Conservation (phyloP, 2,888 invertebrate genomes). For the Lepidonotus clava region DNA sequence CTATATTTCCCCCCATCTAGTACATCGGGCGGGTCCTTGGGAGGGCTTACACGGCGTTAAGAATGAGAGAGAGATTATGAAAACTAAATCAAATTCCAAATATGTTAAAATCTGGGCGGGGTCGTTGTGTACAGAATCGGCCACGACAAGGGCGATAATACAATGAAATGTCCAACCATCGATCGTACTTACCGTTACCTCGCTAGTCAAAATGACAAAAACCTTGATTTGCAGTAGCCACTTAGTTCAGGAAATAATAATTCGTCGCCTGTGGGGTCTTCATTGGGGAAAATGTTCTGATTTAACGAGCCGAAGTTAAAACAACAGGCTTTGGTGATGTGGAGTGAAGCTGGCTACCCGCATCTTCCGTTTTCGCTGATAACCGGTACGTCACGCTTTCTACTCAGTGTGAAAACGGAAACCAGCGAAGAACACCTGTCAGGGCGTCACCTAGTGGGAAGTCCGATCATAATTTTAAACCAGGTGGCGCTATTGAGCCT, state of each 20-base stretch:
- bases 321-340: neutral
- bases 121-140: neutral
- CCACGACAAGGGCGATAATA: conserved; percentile 30
- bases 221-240: neutral
- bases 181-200: neutral
- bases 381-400: too few relatives aligned
- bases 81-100: neutral
- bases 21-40: neutral
- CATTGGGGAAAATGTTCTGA: neutral
- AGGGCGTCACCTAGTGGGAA: too few relatives aligned
- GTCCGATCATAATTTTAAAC: too few relatives aligned
- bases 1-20: neutral
- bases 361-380: conserved; percentile 22
- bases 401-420: too few relatives aligned
- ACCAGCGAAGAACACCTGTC: too few relatives aligned
- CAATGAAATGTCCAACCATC: neutral
- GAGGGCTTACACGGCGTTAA: neutral
- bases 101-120: neutral
- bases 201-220: neutral
- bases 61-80: neutral
- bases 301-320: neutral
- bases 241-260: neutral
- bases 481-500: too few relatives aligned
- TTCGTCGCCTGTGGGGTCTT: neutral
- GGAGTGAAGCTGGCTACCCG: neutral